Evolutionary conservation across 2,888 invertebrate genomes (phyloP).

Genomic region (Euphydryas editha): DNA sequence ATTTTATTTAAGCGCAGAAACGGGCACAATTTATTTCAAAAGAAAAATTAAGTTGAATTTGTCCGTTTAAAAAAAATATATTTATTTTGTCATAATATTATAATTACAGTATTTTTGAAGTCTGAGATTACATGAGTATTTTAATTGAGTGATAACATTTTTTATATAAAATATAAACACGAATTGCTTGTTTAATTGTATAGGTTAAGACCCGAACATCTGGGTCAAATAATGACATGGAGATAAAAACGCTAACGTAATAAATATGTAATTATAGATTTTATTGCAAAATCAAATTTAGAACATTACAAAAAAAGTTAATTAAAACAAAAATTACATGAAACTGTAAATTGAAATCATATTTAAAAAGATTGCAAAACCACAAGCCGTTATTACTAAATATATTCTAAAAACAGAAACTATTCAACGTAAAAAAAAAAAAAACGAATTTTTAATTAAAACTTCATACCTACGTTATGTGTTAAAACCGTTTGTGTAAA

Average conservation of each 20-base stretch:
- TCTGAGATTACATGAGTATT: not conserved
- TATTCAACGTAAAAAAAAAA: not conserved
- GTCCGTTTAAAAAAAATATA: not conserved
- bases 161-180: not conserved
- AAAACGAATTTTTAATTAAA: not conserved
- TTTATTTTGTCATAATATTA: not conserved
- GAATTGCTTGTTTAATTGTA: too few relatives aligned
- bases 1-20: not conserved
- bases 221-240: conserved; percentile 1
- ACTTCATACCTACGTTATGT: conserved; percentile 2
- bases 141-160: conserved; percentile 1
- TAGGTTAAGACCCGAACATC: not conserved
- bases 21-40: not conserved
- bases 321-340: not conserved
- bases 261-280: not conserved
- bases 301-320: not conserved
- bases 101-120: not conserved
- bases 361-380: not conserved
- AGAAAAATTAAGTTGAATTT: not conserved
- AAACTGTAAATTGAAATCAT: not conserved
- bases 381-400: not conserved
- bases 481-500: conserved; percentile 2
- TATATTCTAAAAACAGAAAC: too few relatives aligned
- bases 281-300: not conserved
- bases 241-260: conserved; percentile 1